Base-by-base conservation (phyloP, 2,888 invertebrate species). In the Dusona sp. region DNA sequence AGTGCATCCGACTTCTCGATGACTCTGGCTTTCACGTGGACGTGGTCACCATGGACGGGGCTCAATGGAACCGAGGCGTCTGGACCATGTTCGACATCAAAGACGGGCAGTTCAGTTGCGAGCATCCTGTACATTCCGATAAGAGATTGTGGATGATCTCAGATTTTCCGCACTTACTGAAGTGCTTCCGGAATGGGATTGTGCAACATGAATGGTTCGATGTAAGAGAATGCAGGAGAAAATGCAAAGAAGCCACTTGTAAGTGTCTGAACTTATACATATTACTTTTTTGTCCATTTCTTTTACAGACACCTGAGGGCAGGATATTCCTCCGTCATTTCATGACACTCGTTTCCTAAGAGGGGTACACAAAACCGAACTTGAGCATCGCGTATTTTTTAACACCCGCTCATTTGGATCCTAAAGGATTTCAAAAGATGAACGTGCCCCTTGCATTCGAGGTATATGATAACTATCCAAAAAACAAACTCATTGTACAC, bases 131-230 rank as follows among this genome's bases (percentile, higher is more conserved):
- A n/a, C n/a, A n/a, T n/a, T n/a, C n/a, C n/a, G n/a, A n/a, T n/a
- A n/a, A n/a, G n/a, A n/a, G n/a, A n/a, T n/a, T n/a, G n/a, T n/a
- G n/a, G n/a, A n/a, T n/a, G n/a, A n/a, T n/a, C n/a, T n/a, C n/a
- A n/a, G n/a, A n/a, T n/a, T n/a, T n/a, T n/a, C n/a, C n/a, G n/a
- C 89, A 90, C 73, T 64, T 90, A 2, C 22, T 89, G 9, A 91
- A 90, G 82, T 87, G 84, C 68, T 74, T 90, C n/a, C 73, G 89
- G 51, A 90, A 86, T 67, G 38, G 45, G 9, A 22, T 90, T 22
- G 29, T 78, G 54, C 42, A 38, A 77, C 83, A 83, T 22, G 68
- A 67, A 75, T 84, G 81, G 3, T 89, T 89, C n/a, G n/a, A n/a
- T n/a, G n/a, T 90, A 70, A 81, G 72, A 67, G n/a, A 74, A 57